Evolutionary conservation across 2,888 invertebrate species (phyloP).

Genomic region (Cerastis leucographa): DNA sequence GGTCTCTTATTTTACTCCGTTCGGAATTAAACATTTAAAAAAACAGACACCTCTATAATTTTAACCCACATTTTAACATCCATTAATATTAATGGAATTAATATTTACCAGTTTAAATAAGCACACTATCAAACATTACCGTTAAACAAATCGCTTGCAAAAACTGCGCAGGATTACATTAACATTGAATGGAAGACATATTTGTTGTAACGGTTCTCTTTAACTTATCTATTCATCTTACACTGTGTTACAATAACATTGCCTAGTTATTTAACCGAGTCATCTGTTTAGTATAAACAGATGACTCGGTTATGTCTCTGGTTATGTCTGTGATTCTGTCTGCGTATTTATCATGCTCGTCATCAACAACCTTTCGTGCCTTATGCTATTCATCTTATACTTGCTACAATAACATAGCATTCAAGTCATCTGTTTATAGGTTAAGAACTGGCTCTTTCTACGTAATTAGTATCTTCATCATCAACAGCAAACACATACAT

Average conservation of each 20-base stretch:
- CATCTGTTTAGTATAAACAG: conserved; percentile 16
- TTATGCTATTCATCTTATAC: background rate
- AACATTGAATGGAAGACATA: conserved; percentile 52
- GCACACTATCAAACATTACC: conserved; percentile 24
- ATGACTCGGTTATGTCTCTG: too few relatives aligned
- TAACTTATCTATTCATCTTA: conserved; percentile 40
- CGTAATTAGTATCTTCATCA: background rate
- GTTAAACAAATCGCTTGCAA: conserved; percentile 53
- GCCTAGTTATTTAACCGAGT: conserved; percentile 34
- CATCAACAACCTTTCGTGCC: background rate
- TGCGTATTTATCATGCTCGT: background rate
- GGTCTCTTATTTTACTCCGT: background rate
- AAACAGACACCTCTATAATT: background rate
- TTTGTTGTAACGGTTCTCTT: conserved; percentile 46
- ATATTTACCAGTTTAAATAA: conserved; percentile 2
- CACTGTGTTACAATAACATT: conserved; percentile 46
- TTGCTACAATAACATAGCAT: background rate
- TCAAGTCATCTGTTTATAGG: conserved; percentile 12
- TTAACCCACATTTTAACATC: background rate
- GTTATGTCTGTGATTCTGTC: background rate
- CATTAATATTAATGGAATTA: background rate
- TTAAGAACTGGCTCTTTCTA: background rate
- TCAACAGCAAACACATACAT: background rate
- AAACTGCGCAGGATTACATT: conserved; percentile 58
- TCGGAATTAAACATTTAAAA: background rate